A percentile compares a stretch with the other conserved stretches of the same genome.
These are phyloP conservation scores for Axea sp. DNA, from an alignment of 2,888 invertebrate genomes.

Conservation along the genomic window DNA sequence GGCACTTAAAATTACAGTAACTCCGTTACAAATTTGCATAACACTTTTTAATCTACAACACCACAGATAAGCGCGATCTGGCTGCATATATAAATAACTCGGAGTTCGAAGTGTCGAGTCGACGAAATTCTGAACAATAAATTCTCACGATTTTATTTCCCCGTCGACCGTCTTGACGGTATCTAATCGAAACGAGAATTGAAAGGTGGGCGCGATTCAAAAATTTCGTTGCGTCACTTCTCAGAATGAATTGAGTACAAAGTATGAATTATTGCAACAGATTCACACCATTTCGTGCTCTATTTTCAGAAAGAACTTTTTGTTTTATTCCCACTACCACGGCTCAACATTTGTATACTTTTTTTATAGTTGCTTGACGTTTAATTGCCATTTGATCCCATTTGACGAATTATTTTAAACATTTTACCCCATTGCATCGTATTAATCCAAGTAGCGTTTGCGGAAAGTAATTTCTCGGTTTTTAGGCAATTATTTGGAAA, in stretches of 20 bases:
- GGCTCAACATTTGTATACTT: too few relatives aligned
- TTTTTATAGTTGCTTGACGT: too few relatives aligned
- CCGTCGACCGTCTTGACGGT: constrained; percentile 59
- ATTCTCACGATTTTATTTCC: constrained; percentile 29
- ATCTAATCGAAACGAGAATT: constrained; percentile 73
- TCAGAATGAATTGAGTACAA: constrained; percentile 1
- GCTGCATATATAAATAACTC: constrained; percentile 29
- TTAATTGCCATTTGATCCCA: too few relatives aligned
- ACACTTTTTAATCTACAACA: constrained; percentile 1
- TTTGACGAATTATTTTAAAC: too few relatives aligned
- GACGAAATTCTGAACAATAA: constrained; percentile 43
- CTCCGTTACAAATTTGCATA: neutral
- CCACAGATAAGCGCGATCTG: constrained; percentile 11
- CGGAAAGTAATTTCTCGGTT: too few relatives aligned
- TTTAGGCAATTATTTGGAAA: too few relatives aligned
- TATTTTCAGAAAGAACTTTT: too few relatives aligned
- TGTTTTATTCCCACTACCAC: too few relatives aligned
- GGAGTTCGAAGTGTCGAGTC: constrained; percentile 10
- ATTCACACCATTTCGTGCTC: too few relatives aligned
- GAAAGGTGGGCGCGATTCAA: constrained; percentile 62
- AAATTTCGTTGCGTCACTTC: constrained; percentile 17
- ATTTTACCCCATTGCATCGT: too few relatives aligned
- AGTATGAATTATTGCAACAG: constrained; percentile 13
- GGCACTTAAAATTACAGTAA: neutral
- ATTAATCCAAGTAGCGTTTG: too few relatives aligned